phyloP scores from a whole-genome alignment of 2,888 invertebrate genomes.

The Cartodere bifasciata region DNA sequence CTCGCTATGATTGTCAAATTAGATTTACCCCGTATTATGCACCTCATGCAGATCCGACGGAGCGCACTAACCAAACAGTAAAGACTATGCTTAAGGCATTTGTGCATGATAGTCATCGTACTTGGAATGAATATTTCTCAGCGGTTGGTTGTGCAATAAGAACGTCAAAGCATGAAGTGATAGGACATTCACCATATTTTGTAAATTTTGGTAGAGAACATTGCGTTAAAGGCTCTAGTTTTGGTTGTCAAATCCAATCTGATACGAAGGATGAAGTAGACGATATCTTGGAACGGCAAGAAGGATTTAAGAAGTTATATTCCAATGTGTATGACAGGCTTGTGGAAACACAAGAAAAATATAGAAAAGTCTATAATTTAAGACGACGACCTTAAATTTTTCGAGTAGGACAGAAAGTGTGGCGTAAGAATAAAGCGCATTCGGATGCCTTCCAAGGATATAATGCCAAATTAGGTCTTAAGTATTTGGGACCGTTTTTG shows the following conservation, averaged over 20 bases:
- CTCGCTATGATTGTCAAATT: constrained; percentile 1
- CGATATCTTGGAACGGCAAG: no score
- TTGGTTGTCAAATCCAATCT: no score
- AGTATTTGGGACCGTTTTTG: constrained; percentile 6
- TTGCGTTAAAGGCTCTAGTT: constrained; percentile 7
- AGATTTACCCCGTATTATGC: constrained; percentile 7
- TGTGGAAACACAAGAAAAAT: no score
- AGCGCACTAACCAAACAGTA: constrained; percentile 11
- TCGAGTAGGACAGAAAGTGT: constrained; percentile 4
- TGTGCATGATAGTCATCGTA: constrained; percentile 11
- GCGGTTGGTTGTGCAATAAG: constrained; percentile 13
- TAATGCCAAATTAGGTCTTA: constrained; percentile 5
- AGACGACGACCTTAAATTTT: constrained; percentile 3
- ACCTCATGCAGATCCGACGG: constrained; percentile 10
- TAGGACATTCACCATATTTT: constrained; percentile 13
- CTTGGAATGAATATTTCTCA: constrained; percentile 11
- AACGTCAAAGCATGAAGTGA: constrained; percentile 13
- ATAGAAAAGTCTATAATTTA: constrained; percentile 6
- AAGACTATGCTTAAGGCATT: constrained; percentile 13
- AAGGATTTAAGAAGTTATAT: no score
- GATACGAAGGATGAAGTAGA: no score
- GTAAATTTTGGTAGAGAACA: constrained; percentile 13
- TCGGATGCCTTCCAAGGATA: constrained; percentile 8
- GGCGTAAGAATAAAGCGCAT: constrained; percentile 8
- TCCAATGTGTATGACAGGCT: no score